These are phyloP conservation scores for Harpagifer antarcticus DNA, from an alignment of 2,797 vertebrate genomes.

Conservation along the genomic window DNA sequence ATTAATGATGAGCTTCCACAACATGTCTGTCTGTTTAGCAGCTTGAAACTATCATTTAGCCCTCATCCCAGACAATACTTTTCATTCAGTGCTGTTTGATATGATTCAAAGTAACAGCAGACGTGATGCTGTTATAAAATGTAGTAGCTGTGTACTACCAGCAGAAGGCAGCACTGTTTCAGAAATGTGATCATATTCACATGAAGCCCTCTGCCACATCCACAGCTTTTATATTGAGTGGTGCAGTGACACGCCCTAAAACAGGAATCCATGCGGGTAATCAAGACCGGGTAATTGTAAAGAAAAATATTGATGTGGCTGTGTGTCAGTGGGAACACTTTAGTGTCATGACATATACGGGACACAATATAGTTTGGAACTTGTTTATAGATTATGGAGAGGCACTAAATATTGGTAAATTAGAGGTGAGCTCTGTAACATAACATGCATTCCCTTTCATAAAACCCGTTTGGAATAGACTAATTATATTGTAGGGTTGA, in stretches of 20 bases:
- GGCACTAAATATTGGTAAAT: not conserved
- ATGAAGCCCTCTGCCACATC: not conserved
- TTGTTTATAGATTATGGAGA: not conserved
- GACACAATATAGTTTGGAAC: not conserved
- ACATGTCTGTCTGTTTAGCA: not conserved
- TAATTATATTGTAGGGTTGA: not conserved
- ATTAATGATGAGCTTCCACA: not conserved
- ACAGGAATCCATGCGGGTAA: too few relatives aligned
- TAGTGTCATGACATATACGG: not conserved
- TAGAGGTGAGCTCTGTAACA: not conserved
- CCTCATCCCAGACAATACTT: not conserved
- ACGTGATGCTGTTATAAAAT: not conserved
- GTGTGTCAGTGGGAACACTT: not conserved
- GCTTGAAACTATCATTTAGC: not conserved
- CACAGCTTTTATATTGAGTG: not conserved
- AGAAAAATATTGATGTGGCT: not conserved
- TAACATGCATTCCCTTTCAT: not conserved
- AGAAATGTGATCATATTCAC: not conserved
- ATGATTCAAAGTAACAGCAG: not conserved
- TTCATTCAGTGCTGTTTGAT: not conserved
- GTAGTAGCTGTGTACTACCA: slow-evolving; percentile 46
- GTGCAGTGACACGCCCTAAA: too few relatives aligned
- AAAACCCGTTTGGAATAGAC: not conserved
- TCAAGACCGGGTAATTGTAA: not conserved
- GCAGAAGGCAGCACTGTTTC: slow-evolving; percentile 46